A percentile compares a stretch with the other conserved stretches of the same genome.
phyloP scores from a whole-genome alignment of 2,113 vertebrate species.

The Triplophysa siluroides region DNA sequence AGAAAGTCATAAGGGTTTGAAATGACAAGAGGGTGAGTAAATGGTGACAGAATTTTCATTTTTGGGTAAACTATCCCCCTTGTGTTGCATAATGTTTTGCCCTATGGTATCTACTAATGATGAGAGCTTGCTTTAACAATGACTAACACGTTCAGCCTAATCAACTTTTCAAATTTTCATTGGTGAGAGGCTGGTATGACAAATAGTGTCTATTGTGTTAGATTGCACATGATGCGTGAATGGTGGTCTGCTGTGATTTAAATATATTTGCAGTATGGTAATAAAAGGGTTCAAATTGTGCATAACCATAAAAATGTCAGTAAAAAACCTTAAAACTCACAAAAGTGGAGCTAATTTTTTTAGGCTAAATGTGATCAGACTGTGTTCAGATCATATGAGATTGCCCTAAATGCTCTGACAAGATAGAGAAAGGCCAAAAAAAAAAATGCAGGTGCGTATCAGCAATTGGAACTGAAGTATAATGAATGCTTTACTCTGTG shows the following conservation, averaged over 20 bases:
- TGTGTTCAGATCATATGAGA: no score
- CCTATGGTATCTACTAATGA: slow-evolving; percentile 25
- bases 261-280: not conserved
- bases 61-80: not conserved
- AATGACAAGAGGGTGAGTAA: no score
- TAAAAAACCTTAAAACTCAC: not conserved
- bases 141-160: slow-evolving; percentile 13
- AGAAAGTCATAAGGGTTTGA: not conserved
- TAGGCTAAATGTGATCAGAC: no score
- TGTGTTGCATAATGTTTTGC: slow-evolving; percentile 10
- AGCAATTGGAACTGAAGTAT: not conserved
- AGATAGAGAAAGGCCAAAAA: no score
- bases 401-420: no score
- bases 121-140: not conserved
- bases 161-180: slow-evolving; percentile 16
- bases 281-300: not conserved
- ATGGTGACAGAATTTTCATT: no score
- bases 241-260: not conserved
- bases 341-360: no score
- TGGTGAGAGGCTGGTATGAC: not conserved
- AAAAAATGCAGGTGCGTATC: slow-evolving; percentile 2
- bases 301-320: not conserved
- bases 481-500: not conserved
- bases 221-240: not conserved
- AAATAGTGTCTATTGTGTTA: not conserved